phyloP scores from a whole-genome alignment of 92 coral and sea anemone genomes.

The Parazoanthus swiftii region DNA sequence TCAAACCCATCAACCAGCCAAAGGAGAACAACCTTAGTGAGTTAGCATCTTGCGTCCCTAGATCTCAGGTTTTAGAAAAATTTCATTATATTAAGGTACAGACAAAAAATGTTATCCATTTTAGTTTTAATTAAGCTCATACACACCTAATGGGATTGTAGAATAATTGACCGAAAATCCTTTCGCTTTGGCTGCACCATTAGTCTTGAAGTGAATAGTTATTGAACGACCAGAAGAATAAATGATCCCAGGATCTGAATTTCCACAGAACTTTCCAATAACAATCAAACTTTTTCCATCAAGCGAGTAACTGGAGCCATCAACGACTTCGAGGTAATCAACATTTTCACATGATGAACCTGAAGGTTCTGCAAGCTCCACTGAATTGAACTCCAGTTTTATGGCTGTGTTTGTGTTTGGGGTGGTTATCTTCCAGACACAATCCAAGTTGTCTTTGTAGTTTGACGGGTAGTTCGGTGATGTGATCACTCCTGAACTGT shows the following conservation, averaged over 20 bases:
- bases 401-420: slow-evolving; percentile 1
- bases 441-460: slow-evolving; percentile 8
- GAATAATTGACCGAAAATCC: slow-evolving; percentile 26
- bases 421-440: slow-evolving; percentile 22
- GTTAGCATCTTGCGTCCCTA: too few relatives aligned
- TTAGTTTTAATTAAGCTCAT: not conserved
- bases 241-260: not conserved
- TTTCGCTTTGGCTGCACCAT: not conserved
- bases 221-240: slow-evolving; percentile 32
- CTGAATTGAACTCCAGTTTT: not conserved
- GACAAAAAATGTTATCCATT: not conserved
- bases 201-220: slow-evolving; percentile 23
- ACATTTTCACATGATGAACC: not conserved
- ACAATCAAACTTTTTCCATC: not conserved
- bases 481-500: slow-evolving; percentile 21
- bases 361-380: slow-evolving; percentile 14
- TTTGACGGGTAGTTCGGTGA: slow-evolving; percentile 20
- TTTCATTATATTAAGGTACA: too few relatives aligned
- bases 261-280: slow-evolving; percentile 35
- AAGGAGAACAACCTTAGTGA: too few relatives aligned
- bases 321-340: slow-evolving; percentile 9
- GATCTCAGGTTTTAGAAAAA: not conserved
- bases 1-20: too few relatives aligned
- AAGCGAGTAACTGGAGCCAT: slow-evolving; percentile 17
- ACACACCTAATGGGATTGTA: slow-evolving; percentile 18